Percentiles rank a stretch among this genome's conserved stretches.
Evolutionary conservation across 2,113 vertebrate species (phyloP).

Genomic region (Pomatostomus ruficeps): DNA sequence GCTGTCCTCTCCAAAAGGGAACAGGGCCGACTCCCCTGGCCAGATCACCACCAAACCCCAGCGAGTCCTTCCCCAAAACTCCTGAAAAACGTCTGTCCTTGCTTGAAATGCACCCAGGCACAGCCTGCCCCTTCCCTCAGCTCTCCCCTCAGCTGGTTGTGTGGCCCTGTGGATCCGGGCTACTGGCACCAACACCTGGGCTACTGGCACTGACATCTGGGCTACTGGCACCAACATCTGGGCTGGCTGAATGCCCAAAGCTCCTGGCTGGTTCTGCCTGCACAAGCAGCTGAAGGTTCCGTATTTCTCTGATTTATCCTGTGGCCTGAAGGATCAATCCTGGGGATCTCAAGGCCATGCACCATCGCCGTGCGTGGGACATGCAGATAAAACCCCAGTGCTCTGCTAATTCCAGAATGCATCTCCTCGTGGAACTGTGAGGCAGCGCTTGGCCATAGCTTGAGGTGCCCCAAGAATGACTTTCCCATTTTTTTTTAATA

Average conservation of each 20-base stretch:
- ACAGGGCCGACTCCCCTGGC: conserved; percentile 38
- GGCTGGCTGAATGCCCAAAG: background rate
- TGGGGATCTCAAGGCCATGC: background rate
- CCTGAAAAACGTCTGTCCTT: background rate
- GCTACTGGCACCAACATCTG: background rate
- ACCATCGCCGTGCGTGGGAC: background rate
- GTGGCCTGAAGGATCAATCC: background rate
- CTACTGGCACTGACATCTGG: background rate
- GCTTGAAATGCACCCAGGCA: background rate
- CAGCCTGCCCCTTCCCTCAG: background rate
- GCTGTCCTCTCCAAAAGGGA: background rate
- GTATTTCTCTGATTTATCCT: background rate
- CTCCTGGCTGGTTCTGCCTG: background rate
- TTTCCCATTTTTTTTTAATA: background rate
- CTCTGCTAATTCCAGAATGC: background rate
- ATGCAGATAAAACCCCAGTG: background rate
- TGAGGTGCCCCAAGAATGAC: background rate
- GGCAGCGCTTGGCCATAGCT: background rate
- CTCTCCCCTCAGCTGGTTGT: accelerated
- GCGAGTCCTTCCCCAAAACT: background rate
- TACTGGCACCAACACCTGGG: background rate
- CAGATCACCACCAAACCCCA: conserved; percentile 6
- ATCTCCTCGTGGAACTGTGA: background rate
- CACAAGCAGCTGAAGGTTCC: background rate
- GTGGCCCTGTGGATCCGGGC: background rate